These are phyloP conservation scores for Nezara viridula DNA, from an alignment of 2,888 invertebrate species.

Conservation along the genomic window DNA sequence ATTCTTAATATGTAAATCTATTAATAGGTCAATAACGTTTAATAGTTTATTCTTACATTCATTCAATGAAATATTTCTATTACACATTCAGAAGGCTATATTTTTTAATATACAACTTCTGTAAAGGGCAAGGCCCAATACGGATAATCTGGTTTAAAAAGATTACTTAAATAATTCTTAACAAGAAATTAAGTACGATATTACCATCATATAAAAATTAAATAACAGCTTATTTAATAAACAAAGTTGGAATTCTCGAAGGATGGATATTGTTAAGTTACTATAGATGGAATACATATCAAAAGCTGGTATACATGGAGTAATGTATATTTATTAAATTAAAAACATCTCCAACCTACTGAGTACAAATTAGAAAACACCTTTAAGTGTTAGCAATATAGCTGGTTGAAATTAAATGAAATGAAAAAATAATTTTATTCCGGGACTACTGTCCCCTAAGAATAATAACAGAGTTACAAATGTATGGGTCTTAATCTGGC, in stretches of 20 bases:
- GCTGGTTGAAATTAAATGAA: no score
- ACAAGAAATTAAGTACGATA: not conserved
- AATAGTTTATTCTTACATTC: not conserved
- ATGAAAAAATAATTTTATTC: no score
- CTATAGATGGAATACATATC: not conserved
- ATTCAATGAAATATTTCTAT: not conserved
- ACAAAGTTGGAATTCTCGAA: not conserved
- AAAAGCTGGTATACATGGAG: no score
- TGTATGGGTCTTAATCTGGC: no score
- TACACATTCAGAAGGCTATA: not conserved
- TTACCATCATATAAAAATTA: not conserved
- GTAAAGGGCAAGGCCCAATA: not conserved
- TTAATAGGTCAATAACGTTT: not conserved
- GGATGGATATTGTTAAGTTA: not conserved
- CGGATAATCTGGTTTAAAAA: not conserved
- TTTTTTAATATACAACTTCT: not conserved
- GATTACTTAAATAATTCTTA: not conserved
- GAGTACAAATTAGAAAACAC: not conserved
- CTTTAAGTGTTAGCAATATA: not conserved
- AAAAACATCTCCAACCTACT: not conserved
- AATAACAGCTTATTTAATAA: not conserved
- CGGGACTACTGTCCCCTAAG: no score
- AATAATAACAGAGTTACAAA: no score
- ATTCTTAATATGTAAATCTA: not conserved
- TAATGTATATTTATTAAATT: not conserved